These are phyloP conservation scores for Lithophane semibrunnea DNA, from an alignment of 2,888 invertebrate species.

Conservation along the genomic window DNA sequence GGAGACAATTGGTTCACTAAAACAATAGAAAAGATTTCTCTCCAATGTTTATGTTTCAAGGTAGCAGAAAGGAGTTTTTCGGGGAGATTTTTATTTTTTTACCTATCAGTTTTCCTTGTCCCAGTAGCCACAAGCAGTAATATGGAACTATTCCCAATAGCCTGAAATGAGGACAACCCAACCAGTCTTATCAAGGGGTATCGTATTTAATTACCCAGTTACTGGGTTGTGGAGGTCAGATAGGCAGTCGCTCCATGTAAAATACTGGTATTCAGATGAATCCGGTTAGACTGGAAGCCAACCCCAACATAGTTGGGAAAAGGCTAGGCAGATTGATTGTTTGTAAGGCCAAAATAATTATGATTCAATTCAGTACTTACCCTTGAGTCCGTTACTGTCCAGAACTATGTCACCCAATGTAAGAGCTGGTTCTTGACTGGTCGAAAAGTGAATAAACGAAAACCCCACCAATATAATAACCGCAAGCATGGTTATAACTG, in stretches of 20 bases:
- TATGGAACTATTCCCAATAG: neutral
- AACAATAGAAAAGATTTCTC: neutral
- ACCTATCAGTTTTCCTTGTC: neutral
- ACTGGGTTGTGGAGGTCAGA: no score
- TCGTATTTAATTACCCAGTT: no score
- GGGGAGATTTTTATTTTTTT: neutral
- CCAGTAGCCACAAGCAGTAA: neutral
- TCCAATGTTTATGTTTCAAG: neutral
- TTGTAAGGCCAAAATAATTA: neutral
- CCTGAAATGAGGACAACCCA: neutral
- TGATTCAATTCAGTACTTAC: constrained; percentile 12
- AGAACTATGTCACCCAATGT: neutral
- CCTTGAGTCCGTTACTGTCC: neutral
- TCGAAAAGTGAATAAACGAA: constrained; percentile 17
- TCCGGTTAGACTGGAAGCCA: no score
- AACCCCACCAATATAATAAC: constrained; percentile 26
- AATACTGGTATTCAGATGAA: no score
- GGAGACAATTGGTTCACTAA: neutral
- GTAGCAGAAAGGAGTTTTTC: neutral
- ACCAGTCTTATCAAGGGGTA: no score
- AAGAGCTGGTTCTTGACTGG: neutral
- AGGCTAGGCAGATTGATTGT: no score
- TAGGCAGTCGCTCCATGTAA: no score
- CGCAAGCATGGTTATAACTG: constrained; percentile 36
- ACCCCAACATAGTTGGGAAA: no score